Base-by-base conservation (phyloP, 1,140 invertebrate genomes). In the Drosophila orena region DNA sequence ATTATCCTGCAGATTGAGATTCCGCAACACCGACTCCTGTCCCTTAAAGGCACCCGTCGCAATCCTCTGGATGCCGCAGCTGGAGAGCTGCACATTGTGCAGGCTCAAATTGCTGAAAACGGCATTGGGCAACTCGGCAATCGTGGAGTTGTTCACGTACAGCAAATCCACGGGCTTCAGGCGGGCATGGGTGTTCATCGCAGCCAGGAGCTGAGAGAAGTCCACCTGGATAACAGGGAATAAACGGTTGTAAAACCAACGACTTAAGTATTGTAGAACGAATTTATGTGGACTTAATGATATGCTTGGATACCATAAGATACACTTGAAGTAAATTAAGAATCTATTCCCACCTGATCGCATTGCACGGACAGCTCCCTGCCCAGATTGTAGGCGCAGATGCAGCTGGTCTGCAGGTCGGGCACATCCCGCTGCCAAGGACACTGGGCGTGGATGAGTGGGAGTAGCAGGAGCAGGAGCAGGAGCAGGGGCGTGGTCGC, bases 1-100 rank as follows among this genome's bases (percentile, higher is more conserved):
- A 92, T 98, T 98, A 77, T 97, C 96, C 91, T 97, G 96, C 27
- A 98, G 93, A 92, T 97, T 97, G 11, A 99, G 93, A 88, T 96
- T 98, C 77, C 95, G 96, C 11, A 99, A 93, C 37, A 95, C 94
- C 11, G 93, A 93, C 76, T 98, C 97, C 80, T 98, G 95, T 0
- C 97, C 97, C 66, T 93, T 93, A 75, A 99, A 98, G 0, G 97
- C 96, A 4, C 95, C 94, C 1, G 94, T 93, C 46, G 95, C 94
- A 50, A 99, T 94, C 14, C 91, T 94, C 75, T 94, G 95, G 11
- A 98, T 95, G 80, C 94, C 95, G 81, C 97, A 98, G 38, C 96
- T 95, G 0, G 97, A 97, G 57, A 98, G 93, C 92, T 98, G 97
- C 46, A 98, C 93, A 88, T 96, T 97, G 72, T 96, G 95, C 73